Evolutionary conservation across 2,797 vertebrate species (phyloP).

Genomic region (Pantherophis alleghaniensis): DNA sequence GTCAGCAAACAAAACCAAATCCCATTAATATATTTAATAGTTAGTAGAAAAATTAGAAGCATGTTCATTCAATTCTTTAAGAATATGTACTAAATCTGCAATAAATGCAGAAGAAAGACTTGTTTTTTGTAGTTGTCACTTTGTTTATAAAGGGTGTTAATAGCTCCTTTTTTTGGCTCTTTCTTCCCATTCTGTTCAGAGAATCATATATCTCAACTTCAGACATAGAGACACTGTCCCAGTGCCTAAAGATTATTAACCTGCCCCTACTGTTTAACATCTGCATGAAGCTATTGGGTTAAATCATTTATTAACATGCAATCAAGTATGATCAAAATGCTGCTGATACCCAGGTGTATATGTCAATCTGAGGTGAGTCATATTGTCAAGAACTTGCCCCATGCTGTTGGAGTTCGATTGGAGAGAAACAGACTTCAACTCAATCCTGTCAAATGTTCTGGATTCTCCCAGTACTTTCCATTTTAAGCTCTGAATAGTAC

Average conservation of each 20-base stretch:
- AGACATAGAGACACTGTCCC: neutral
- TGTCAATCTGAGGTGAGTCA: neutral
- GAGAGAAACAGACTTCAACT: neutral
- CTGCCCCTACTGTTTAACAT: neutral
- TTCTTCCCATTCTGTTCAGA: neutral
- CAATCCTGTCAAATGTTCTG: neutral
- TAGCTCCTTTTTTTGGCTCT: conserved; percentile 15
- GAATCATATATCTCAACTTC: neutral
- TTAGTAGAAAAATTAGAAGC: conserved; percentile 33
- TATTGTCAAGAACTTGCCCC: neutral
- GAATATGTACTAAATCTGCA: conserved; percentile 27
- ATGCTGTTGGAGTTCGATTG: neutral
- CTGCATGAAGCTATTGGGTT: neutral
- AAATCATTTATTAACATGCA: neutral
- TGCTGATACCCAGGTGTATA: neutral
- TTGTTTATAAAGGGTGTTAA: conserved; percentile 47
- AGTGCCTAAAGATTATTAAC: neutral
- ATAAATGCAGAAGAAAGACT: conserved; percentile 54
- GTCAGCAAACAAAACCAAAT: neutral
- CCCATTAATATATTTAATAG: neutral
- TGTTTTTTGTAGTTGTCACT: conserved; percentile 56
- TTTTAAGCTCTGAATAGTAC: neutral
- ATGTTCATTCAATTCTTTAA: conserved; percentile 24
- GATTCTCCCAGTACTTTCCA: neutral
- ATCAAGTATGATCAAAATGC: neutral